Percentiles rank a stretch among this genome's conserved stretches.
phyloP scores from a whole-genome alignment of 2,113 vertebrate genomes.

The Larimichthys crocea region DNA sequence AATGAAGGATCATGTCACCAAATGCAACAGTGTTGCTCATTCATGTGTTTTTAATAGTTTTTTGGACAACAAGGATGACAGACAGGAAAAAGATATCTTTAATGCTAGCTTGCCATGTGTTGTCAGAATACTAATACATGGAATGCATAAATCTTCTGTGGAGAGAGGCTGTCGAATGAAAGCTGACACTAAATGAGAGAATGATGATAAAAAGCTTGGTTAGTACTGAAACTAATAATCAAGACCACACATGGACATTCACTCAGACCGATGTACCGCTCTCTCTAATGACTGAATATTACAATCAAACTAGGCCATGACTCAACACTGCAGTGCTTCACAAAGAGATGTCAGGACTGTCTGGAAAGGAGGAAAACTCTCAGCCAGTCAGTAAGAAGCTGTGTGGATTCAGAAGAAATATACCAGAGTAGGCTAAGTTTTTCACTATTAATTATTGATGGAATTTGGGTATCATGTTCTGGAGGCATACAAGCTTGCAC shows the following conservation, averaged over 20 bases:
- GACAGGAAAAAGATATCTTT: not conserved
- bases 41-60: not conserved
- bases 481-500: not conserved
- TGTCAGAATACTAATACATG: not conserved
- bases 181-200: not conserved
- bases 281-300: not conserved
- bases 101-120: not conserved
- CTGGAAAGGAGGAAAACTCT: not conserved
- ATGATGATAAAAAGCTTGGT: not conserved
- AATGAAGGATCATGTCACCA: not conserved
- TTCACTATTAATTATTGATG: not conserved
- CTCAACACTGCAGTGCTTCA: slow-evolving; percentile 3
- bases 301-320: not conserved
- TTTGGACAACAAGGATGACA: not conserved
- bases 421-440: not conserved
- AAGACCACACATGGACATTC: not conserved
- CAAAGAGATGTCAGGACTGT: too few species aligned
- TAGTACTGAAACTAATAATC: not conserved
- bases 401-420: not conserved
- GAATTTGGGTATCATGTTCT: not conserved
- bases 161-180: not conserved
- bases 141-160: not conserved
- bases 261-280: not conserved
- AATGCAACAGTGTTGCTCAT: not conserved
- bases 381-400: not conserved